Evolutionary conservation across 2,888 invertebrate genomes (phyloP).

Genomic region (Iselma pallidipennis): DNA sequence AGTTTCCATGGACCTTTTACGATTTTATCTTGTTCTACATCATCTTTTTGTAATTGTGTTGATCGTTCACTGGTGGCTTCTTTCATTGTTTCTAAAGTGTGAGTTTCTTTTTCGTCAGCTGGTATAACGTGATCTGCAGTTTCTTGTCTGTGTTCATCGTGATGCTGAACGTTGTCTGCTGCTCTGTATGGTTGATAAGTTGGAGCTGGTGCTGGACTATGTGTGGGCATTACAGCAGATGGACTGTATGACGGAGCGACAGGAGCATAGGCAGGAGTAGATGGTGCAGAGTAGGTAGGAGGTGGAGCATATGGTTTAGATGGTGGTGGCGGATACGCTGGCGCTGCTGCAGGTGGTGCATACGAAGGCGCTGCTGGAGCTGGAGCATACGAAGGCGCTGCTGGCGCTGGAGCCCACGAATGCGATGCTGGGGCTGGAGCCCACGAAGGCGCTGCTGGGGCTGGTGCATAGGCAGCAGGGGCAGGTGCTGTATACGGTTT

Average conservation of each 20-base stretch:
- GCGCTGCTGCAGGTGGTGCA: constrained; percentile 12
- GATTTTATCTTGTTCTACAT: neutral
- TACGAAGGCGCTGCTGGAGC: constrained; percentile 9
- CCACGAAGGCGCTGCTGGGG: constrained; percentile 4
- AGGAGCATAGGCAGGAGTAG: neutral
- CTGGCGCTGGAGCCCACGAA: constrained; percentile 14
- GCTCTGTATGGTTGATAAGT: neutral
- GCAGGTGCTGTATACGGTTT: no score
- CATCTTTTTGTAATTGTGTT: neutral
- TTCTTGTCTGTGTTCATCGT: neutral
- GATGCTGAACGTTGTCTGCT: neutral
- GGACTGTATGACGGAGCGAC: neutral
- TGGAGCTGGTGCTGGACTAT: neutral
- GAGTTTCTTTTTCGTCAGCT: constrained; percentile 34
- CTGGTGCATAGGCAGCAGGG: constrained; percentile 14
- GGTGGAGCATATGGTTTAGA: constrained; percentile 2
- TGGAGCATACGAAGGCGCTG: constrained; percentile 17
- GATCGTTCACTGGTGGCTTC: constrained; percentile 35
- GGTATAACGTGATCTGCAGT: neutral
- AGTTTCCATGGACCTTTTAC: neutral
- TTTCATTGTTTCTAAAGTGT: constrained; percentile 42
- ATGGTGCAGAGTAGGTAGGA: constrained; percentile 1
- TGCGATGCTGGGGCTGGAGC: neutral
- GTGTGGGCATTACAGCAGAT: neutral
- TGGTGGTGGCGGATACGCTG: neutral